phyloP scores from a whole-genome alignment of 35 echinoderm and acorn worm genomes.

The Apostichopus japonicus region DNA sequence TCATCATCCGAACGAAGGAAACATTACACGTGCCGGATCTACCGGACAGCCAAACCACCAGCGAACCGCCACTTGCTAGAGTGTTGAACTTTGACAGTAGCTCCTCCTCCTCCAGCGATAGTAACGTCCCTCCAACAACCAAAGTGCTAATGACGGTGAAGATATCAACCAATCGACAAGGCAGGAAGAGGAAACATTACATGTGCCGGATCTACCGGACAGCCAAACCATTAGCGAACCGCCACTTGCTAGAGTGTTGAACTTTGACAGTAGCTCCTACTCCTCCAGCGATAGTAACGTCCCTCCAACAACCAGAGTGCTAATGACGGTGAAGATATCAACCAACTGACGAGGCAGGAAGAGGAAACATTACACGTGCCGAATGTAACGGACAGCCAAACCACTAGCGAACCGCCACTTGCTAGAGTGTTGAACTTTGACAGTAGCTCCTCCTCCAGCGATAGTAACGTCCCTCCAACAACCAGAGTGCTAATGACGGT shows the following conservation, averaged over 20 bases:
- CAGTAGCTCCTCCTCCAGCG: conserved; percentile 6
- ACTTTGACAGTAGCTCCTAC: conserved; percentile 28
- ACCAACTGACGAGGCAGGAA: background rate
- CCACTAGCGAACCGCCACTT: background rate
- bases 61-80: conserved; percentile 5
- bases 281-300: background rate
- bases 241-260: conserved; percentile 10
- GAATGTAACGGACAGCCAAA: background rate
- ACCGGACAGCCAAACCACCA: background rate
- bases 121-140: background rate
- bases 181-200: conserved; percentile 34
- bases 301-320: background rate
- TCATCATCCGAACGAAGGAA: conserved; percentile 48
- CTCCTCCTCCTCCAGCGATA: background rate
- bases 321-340: too few species aligned
- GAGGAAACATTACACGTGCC: conserved; percentile 53
- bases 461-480: background rate
- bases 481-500: too few species aligned
- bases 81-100: conserved; percentile 34
- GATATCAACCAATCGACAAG: background rate
- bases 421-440: conserved; percentile 41
- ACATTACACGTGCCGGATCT: conserved; percentile 46
- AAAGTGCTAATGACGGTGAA: too few species aligned
- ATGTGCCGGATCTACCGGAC: conserved; percentile 36
- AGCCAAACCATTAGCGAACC: background rate